Evolutionary conservation across 2,888 invertebrate species (phyloP), one percentile per base, ranked within the genome.

Genomic region (Erynnis tages): DNA sequence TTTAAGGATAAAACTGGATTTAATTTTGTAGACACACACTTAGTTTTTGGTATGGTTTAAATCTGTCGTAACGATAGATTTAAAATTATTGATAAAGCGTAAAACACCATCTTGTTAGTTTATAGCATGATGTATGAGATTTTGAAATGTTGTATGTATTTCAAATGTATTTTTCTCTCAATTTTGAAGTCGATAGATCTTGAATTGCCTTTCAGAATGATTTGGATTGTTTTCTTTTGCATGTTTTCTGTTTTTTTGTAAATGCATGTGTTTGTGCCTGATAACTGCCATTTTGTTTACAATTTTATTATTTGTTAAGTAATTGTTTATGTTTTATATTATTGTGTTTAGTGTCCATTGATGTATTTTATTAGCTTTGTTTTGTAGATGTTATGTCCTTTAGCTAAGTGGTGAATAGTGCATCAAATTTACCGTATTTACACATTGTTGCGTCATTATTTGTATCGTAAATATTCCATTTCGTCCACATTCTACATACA

Each of bases 251-350:
- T 0, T 34, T 25, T 25, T 6, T 37, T 32, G 5, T 17, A 23
- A n/a, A 4, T 13, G 37, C 40, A 40, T 48, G 47, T 45, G 17
- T 46, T 29, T 48, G 30, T 13, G 48, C 40, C 19, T 32, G 23
- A 16, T 11, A 21, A 48, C 23, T 48, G 40, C 37, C 32, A 27
- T 41, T 35, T 13, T n/a, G 8, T 29, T 41, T 41, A 23, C 27
- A 23, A 23, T 23, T 11, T 13, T 2, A 29, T 30, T 11, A 2
- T 43, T 43, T 17, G 21, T 38, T 38, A n/a, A n/a, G 1, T 32
- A 10, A 40, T 13, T 32, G 0, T 25, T 6, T 8, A 25, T 40
- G 14, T 34, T 34, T 4, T 4, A 4, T 21, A n/a, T 34, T 17
- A 17, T 4, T n/a, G 4, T 34, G n/a, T 32, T 2, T 8, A 34